A percentile compares a stretch with the other conserved stretches of the same genome.
Conservation (phyloP, 2,888 invertebrate genomes). For the Zaprionus lineosus region DNA sequence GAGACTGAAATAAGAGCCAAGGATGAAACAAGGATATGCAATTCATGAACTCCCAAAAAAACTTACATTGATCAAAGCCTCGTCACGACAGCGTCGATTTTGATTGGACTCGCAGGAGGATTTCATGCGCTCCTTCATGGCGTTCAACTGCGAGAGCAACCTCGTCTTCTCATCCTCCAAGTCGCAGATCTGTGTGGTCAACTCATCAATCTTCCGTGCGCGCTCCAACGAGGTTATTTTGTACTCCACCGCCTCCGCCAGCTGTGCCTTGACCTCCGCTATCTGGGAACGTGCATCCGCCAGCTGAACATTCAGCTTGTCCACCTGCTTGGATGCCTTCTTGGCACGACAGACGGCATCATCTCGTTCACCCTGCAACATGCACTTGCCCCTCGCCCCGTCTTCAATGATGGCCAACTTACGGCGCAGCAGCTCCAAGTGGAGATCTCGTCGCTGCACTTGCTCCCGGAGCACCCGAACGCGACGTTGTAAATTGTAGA, state of each 20-base stretch:
- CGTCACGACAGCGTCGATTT: constrained; percentile 82
- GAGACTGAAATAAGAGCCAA: constrained; percentile 84
- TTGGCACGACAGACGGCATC: constrained; percentile 88
- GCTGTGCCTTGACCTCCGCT: constrained; percentile 92
- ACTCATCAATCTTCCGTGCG: constrained; percentile 91
- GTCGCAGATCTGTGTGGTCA: constrained; percentile 91
- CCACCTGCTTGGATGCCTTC: constrained; percentile 92
- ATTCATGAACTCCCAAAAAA: not conserved
- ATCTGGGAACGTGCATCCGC: constrained; percentile 91
- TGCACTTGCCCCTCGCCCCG: constrained; percentile 85
- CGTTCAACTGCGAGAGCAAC: constrained; percentile 75
- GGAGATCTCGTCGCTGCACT: constrained; percentile 94
- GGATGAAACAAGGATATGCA: not conserved
- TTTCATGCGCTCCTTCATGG: constrained; percentile 80
- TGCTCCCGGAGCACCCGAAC: constrained; percentile 94
- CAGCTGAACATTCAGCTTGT: constrained; percentile 90
- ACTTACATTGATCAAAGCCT: constrained; percentile 81
- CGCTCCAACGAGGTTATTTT: constrained; percentile 94
- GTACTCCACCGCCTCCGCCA: constrained; percentile 93
- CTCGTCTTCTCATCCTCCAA: constrained; percentile 90
- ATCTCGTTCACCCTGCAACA: constrained; percentile 87
- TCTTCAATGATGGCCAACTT: constrained; percentile 94
- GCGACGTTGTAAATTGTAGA: constrained; percentile 93
- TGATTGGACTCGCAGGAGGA: constrained; percentile 81
- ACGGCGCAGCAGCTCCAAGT: constrained; percentile 93